A percentile compares a stretch with the other conserved stretches of the same genome.
Evolutionary conservation across 2,888 invertebrate species (phyloP).

Genomic region (Limnephilus rhombicus): DNA sequence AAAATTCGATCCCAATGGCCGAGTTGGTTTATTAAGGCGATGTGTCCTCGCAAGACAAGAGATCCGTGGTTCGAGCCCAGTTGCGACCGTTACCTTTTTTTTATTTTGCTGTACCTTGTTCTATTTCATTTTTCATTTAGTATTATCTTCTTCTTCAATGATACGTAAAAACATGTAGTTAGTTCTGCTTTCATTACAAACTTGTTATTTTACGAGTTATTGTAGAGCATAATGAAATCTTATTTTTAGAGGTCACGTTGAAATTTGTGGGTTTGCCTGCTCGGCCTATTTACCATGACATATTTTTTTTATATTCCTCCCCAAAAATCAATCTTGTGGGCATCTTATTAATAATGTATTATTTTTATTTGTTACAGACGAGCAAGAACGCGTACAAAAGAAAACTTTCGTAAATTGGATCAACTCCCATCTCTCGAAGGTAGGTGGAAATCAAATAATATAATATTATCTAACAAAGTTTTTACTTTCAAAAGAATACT

Average conservation of each 20-base stretch:
- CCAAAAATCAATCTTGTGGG: not conserved
- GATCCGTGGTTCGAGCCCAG: too few relatives aligned
- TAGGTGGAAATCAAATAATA: slow-evolving; percentile 70
- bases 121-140: too few relatives aligned
- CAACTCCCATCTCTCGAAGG: slow-evolving; percentile 97
- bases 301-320: not conserved
- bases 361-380: slow-evolving; percentile 83
- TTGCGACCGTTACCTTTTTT: too few relatives aligned
- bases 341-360: slow-evolving; percentile 38
- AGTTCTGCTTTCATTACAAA: not conserved
- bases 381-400: slow-evolving; percentile 99
- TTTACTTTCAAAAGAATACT: not conserved
- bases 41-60: too few relatives aligned
- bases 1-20: too few relatives aligned
- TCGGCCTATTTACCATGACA: not conserved
- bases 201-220: not conserved
- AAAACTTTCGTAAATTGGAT: slow-evolving; percentile 99
- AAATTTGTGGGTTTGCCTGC: not conserved
- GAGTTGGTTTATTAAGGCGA: too few relatives aligned
- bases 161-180: too few relatives aligned
- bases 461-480: not conserved
- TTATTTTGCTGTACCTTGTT: too few relatives aligned
- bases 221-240: too few relatives aligned
- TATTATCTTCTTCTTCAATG: too few relatives aligned
- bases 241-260: not conserved